Percentiles rank a stretch among this genome's conserved stretches.
phyloP scores from a whole-genome alignment of 2,888 invertebrate genomes.

The Busseola fusca region DNA sequence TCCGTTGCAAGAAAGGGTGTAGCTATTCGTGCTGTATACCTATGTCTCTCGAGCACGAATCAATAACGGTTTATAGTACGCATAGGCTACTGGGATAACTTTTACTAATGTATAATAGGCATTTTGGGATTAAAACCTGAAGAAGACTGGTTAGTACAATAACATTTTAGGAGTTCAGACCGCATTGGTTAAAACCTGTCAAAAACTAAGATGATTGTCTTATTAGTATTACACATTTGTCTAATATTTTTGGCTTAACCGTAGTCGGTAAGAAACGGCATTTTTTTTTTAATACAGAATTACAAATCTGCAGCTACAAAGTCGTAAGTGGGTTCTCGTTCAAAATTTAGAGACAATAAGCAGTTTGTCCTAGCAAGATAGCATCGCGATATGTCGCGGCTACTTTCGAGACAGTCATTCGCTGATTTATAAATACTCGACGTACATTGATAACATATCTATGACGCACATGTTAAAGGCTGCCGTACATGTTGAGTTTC shows the following conservation, averaged over 20 bases:
- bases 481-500: background rate
- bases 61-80: background rate
- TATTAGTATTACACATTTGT: background rate
- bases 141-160: background rate
- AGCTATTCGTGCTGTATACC: background rate
- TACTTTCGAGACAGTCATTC: background rate
- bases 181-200: constrained; percentile 11
- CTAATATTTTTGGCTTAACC: background rate
- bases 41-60: background rate
- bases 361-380: constrained; percentile 11
- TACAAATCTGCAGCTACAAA: constrained; percentile 1
- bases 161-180: constrained; percentile 10
- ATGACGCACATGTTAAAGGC: background rate
- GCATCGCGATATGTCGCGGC: background rate
- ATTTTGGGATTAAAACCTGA: background rate
- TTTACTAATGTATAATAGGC: background rate
- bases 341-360: constrained; percentile 13
- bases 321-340: background rate
- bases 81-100: background rate
- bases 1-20: background rate
- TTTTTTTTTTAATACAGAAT: background rate
- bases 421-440: background rate
- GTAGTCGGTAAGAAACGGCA: background rate
- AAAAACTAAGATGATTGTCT: constrained; percentile 7
- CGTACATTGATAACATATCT: background rate